Evolutionary conservation across 2,888 invertebrate species (phyloP).

Genomic region (Polymixis lichenea): DNA sequence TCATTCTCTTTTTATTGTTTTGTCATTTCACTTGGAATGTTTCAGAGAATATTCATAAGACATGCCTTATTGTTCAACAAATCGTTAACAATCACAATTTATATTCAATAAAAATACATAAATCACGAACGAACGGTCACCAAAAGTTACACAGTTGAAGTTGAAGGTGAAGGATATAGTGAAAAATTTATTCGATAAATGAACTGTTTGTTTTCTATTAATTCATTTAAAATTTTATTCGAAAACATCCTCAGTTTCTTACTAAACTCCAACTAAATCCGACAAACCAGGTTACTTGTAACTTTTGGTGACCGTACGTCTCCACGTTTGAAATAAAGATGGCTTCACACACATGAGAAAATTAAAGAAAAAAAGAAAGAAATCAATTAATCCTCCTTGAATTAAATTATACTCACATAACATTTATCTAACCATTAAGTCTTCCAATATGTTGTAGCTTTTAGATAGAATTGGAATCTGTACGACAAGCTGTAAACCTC

Average conservation of each 20-base stretch:
- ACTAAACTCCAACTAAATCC: too few relatives aligned
- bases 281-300: too few relatives aligned
- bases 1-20: conserved; percentile 43
- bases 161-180: too few relatives aligned
- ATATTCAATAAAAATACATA: background rate
- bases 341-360: background rate
- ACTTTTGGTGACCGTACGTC: too few relatives aligned
- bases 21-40: conserved; percentile 27
- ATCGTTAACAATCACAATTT: conserved; percentile 22
- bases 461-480: conserved; percentile 13
- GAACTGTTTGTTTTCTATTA: too few relatives aligned
- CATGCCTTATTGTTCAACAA: conserved; percentile 21
- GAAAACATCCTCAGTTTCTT: too few relatives aligned
- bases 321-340: background rate
- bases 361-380: background rate
- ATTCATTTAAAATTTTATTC: too few relatives aligned
- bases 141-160: too few relatives aligned
- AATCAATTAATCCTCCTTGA: background rate
- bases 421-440: background rate
- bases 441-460: background rate
- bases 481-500: conserved; percentile 8
- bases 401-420: background rate
- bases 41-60: conserved; percentile 53
- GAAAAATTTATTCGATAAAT: too few relatives aligned
- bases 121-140: background rate